Base-by-base conservation (phyloP, 2,797 vertebrate genomes). In the Gila robusta region DNA sequence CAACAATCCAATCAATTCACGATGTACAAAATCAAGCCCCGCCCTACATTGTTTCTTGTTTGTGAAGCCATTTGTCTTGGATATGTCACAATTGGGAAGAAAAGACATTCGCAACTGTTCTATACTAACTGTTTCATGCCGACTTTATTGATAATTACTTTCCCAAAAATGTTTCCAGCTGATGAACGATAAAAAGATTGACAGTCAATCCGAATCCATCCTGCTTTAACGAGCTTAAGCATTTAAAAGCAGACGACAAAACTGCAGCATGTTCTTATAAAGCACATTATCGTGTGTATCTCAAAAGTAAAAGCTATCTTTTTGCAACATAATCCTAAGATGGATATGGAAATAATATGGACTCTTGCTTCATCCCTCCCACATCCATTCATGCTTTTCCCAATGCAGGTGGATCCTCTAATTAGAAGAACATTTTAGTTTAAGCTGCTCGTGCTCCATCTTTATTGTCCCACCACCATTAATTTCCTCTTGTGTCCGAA, bases 401-500 rank as follows among this genome's bases (percentile, higher is more conserved):
- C 82, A 79, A 87, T 86, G 88, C 88, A 90, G 87, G 87, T 89
- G 87, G 85, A 89, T 88, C 86, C 81, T 89, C 81, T 91, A 90
- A 92, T 93, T 87, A 86, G 88, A 88, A 89, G 90, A 94, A 90
- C 84, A 89, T 91, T 93, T 94, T 83, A 91, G 87, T 91, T 90
- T 87, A 44, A 87, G 91, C 88, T 87, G 81, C 81, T 91, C 81
- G 44, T 84, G 87, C 87, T 89, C 86, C 41, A 77, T 86, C 77
- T 84, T 80, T 54, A 80, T 90, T 89, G 90, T 90, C 89, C 89
- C 72, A 87, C 91, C 89, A 92, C 79, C 74, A 47, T 87, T 88
- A 89, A 90, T 94, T 94, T 95, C 88, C 85, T 82, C 90, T 94
- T 94, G 93, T 93, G 88, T 82, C 86, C 47, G 52, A 90, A 94